Base-by-base conservation (phyloP, 2,888 invertebrate species). In the Abscondita cerata region DNA sequence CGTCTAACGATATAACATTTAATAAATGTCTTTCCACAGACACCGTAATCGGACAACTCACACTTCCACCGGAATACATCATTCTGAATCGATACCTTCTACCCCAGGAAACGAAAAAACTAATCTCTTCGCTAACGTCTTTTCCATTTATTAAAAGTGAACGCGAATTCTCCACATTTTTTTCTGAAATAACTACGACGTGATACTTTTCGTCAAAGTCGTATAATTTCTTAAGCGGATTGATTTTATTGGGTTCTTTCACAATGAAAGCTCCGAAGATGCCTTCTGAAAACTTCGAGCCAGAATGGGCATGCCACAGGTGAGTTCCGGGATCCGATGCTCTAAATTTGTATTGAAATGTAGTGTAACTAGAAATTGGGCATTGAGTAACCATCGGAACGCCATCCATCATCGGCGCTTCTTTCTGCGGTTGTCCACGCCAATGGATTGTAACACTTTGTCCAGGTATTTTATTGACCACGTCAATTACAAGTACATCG, bases 381-480 rank as follows among this genome's bases (percentile, higher is more conserved):
- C 91, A 91, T 73, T 91, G 91, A 0, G 90, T 90, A n/a, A 91
- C 82, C 84, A 90, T 85, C 0, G 91, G 89, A 2, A 88, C 88
- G 1, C 91, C 91, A 69, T 92, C 91, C 90, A 91, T 90, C 71
- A 84, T 87, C 0, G 90, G 90, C 1, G 89, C 85, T 85, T 70
- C 83, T 79, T 77, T 87, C 86, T 71, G 82, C 72, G 87, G 89
- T 67, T 91, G 91, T 0, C 93, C 93, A 73, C 92, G 88, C 92
- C 92, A 93, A 75, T 93, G 93, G 8, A 93, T 81, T 5, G 89
- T 83, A 0, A 89, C 78, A 51, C 87, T 88, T 72, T 89, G 86
- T 19, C 87, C 87, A 0, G 87, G 86, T 54, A 92, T 81, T 70
- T 84, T 85, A 73, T 92, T 92, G 51, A 84, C 82, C 1, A 92